A percentile compares a stretch with the other conserved stretches of the same genome.
Evolutionary conservation across 2,113 vertebrate genomes (phyloP).

Genomic region (Sapajus apella): DNA sequence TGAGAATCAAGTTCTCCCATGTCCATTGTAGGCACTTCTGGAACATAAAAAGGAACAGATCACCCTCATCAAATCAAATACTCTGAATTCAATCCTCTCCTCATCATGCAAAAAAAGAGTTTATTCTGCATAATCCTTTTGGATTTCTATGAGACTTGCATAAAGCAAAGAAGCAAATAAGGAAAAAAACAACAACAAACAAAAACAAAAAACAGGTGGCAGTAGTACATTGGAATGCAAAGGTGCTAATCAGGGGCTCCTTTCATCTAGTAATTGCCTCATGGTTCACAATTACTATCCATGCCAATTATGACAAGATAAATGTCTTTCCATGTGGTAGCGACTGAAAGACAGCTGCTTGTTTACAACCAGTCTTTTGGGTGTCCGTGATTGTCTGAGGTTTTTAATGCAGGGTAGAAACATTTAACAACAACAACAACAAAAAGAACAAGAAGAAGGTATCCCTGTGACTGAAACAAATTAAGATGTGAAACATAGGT

Average conservation of each 20-base stretch:
- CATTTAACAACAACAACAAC: background rate
- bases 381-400: background rate
- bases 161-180: background rate
- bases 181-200: background rate
- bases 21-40: background rate
- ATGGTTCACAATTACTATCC: slow-evolving; percentile 54
- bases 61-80: background rate
- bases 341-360: slow-evolving; percentile 62
- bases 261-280: slow-evolving; percentile 66
- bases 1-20: fast-evolving
- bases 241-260: background rate
- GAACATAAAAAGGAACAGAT: background rate
- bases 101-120: background rate
- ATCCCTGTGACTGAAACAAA: slow-evolving; percentile 57
- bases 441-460: background rate
- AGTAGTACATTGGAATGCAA: slow-evolving; percentile 49
- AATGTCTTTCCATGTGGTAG: slow-evolving; percentile 48
- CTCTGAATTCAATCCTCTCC: background rate
- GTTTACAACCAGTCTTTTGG: slow-evolving; percentile 26
- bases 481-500: slow-evolving; percentile 70
- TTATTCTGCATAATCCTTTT: background rate
- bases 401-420: slow-evolving; percentile 45
- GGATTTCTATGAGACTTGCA: background rate
- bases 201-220: slow-evolving; percentile 23
- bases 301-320: slow-evolving; percentile 66